Conservation (phyloP, 2,797 vertebrate genomes). For the Pseudomugil tenellus region DNA sequence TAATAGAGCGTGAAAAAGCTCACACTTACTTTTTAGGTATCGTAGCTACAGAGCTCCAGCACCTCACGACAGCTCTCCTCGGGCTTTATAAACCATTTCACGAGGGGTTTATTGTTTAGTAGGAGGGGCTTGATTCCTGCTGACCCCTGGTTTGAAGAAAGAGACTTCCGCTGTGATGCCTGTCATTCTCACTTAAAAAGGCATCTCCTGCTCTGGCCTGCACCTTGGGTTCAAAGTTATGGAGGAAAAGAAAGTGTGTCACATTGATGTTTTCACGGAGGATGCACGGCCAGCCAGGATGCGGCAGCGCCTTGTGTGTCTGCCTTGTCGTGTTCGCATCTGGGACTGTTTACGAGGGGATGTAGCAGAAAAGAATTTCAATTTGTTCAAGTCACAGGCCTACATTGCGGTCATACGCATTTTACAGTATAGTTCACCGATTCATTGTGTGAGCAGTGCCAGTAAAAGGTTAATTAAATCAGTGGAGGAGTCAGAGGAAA, state of each 20-base stretch:
- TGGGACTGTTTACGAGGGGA: conserved; percentile 24
- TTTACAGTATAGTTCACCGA: conserved; percentile 45
- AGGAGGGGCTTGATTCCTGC: conserved; percentile 41
- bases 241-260: conserved; percentile 3
- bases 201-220: conserved; percentile 36
- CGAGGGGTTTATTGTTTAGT: conserved; percentile 44
- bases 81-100: conserved; percentile 40
- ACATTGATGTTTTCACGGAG: conserved; percentile 44
- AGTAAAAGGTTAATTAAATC: conserved; percentile 79
- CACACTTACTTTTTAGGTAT: conserved; percentile 55
- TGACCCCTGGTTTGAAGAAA: conserved; percentile 49
- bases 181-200: conserved; percentile 56
- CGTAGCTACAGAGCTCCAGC: conserved; percentile 58
- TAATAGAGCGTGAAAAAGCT: conserved; percentile 74
- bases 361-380: conserved; percentile 40
- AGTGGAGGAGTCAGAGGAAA: conserved; percentile 64
- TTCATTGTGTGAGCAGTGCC: conserved; percentile 59
- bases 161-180: conserved; percentile 37
- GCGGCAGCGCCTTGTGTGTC: background rate
- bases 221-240: conserved; percentile 44
- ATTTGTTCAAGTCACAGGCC: conserved; percentile 49
- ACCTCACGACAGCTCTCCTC: conserved; percentile 55
- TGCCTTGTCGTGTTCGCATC: conserved; percentile 7
- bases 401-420: conserved; percentile 28
- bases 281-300: background rate